These are phyloP conservation scores for Petrocephalus sullivani DNA, from an alignment of 2,797 vertebrate genomes.

Conservation along the genomic window DNA sequence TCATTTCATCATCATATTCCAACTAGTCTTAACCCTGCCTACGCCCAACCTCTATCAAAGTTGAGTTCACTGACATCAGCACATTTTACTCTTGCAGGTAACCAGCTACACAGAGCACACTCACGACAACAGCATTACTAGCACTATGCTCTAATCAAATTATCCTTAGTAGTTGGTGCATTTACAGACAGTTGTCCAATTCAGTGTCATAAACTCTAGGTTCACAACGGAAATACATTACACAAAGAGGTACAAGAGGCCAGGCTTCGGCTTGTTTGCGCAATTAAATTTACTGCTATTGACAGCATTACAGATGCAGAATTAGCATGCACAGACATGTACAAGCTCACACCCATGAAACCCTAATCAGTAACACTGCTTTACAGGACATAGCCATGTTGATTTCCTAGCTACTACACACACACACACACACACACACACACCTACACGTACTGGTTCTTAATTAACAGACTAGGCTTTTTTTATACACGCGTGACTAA, in stretches of 20 bases:
- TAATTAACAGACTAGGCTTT: neutral
- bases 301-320: neutral
- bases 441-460: neutral
- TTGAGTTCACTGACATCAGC: neutral
- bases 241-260: neutral
- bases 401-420: neutral
- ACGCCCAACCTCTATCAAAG: neutral
- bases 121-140: neutral
- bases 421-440: neutral
- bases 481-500: neutral
- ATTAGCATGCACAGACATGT: conserved; percentile 3
- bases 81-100: neutral
- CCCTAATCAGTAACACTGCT: conserved; percentile 2
- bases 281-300: neutral
- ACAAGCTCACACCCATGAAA: neutral
- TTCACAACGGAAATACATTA: neutral
- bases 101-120: neutral
- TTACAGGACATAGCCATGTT: neutral
- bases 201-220: neutral
- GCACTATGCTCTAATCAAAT: neutral
- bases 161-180: neutral
- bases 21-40: neutral
- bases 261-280: neutral
- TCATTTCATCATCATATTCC: neutral
- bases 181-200: neutral